Percentiles rank a stretch among this genome's conserved stretches.
Conservation (phyloP, 1,140 invertebrate genomes). For the Philotrypesis tridentata region DNA sequence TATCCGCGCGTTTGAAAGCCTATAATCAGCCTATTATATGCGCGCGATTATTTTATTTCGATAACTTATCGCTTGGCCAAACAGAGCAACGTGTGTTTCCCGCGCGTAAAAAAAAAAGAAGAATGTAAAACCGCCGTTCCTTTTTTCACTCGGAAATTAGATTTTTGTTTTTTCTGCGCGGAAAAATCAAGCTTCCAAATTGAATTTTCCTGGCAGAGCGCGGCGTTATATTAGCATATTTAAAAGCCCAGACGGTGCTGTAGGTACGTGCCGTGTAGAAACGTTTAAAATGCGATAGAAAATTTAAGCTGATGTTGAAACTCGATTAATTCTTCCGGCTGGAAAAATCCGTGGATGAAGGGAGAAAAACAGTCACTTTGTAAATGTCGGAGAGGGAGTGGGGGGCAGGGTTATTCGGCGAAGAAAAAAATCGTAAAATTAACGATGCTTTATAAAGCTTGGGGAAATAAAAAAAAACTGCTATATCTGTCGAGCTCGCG, state of each 20-base stretch:
- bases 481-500: not conserved
- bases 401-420: no score
- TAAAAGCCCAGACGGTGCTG: not conserved
- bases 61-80: no score
- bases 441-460: not conserved
- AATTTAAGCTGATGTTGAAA: not conserved
- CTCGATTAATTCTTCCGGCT: not conserved
- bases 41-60: no score
- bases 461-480: not conserved
- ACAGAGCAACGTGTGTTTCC: no score
- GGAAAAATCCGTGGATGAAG: no score
- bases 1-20: no score
- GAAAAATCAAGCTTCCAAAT: not conserved
- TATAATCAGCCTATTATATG: no score
- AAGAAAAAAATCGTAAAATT: conserved; percentile 11
- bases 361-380: no score
- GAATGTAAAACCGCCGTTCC: no score
- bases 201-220: not conserved
- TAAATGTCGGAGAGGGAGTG: no score
- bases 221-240: not conserved
- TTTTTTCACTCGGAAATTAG: not conserved
- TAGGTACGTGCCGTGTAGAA: no score
- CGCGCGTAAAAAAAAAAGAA: no score
- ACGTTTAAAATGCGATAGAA: not conserved
- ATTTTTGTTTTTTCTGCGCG: not conserved